Evolutionary conservation across 2,797 vertebrate species (phyloP), one percentile per base, ranked within the genome.

Genomic region (Spheniscus humboldti): DNA sequence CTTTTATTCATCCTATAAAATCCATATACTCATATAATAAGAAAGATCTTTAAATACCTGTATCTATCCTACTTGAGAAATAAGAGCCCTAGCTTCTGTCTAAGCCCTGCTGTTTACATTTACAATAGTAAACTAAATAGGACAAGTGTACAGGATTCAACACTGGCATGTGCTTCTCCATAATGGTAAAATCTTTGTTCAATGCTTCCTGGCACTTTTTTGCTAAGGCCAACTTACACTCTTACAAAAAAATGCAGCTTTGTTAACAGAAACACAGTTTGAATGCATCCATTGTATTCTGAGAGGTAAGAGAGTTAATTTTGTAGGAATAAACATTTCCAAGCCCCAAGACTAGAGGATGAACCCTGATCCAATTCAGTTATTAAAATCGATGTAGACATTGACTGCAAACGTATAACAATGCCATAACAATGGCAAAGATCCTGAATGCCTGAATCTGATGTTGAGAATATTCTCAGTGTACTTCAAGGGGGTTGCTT

Each of bases 191-290:
- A 57, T 59, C 11, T 53, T 63, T 56, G 5, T 72, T 69, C 16
- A 52, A 0, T 19, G 2, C 10, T 77, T 90, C 10, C 43, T 45
- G 9, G 12, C 8, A 53, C 6, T 30, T 82, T 69, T 81, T 82
- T n/a, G 8, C 9, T 39, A 43, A 52, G 11, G 22, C 2, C 2
- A 47, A 4, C 7, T 69, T 47, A 39, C 4, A 19, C 16, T 30
- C 9, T 45, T 19, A 43, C 3, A 13, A 59, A 67, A 45, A 45
- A 45, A 30, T 2, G 1, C 1, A 20, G 1, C 28, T 59, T 62
- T 66, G 3, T 59, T 75, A 24, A 20, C 33, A 72, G 8, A 1
- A 64, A 52, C 8, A 11, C n/a, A 27, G 27, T 57, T 77, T 86
- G 20, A 80, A 67, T 10, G 9, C 1, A 33, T 14, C 17, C 7